Conservation (phyloP, 2,888 invertebrate genomes). For the Thumatha senex region DNA sequence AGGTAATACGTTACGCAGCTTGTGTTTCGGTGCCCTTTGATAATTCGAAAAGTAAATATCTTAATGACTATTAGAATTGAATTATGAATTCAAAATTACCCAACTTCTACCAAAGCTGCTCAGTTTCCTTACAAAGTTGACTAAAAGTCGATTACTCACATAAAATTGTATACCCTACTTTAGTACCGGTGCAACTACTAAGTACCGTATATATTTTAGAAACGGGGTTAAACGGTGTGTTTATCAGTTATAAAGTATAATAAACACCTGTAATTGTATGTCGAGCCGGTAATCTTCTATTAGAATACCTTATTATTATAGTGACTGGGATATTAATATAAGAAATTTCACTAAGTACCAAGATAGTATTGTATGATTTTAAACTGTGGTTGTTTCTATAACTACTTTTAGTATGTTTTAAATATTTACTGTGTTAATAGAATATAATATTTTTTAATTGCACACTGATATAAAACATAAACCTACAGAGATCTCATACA, state of each 20-base stretch:
- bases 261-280: slow-evolving; percentile 3
- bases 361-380: no score
- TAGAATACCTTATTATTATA: neutral
- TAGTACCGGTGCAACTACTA: neutral
- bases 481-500: no score
- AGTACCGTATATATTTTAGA: slow-evolving; percentile 18
- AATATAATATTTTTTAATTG: no score
- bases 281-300: neutral
- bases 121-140: neutral
- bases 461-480: no score
- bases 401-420: no score
- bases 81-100: no score
- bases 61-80: no score
- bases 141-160: neutral
- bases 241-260: slow-evolving; percentile 5
- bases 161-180: neutral
- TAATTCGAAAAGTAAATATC: no score
- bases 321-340: neutral
- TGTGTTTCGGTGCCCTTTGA: no score
- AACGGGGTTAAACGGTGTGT: slow-evolving; percentile 50
- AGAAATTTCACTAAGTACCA: slow-evolving; percentile 5
- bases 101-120: neutral
- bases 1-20: no score
- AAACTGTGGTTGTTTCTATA: no score
- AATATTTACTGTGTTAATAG: no score